These are phyloP conservation scores for Ammodytes marinus DNA, from an alignment of 2,113 vertebrate species.

Conservation along the genomic window DNA sequence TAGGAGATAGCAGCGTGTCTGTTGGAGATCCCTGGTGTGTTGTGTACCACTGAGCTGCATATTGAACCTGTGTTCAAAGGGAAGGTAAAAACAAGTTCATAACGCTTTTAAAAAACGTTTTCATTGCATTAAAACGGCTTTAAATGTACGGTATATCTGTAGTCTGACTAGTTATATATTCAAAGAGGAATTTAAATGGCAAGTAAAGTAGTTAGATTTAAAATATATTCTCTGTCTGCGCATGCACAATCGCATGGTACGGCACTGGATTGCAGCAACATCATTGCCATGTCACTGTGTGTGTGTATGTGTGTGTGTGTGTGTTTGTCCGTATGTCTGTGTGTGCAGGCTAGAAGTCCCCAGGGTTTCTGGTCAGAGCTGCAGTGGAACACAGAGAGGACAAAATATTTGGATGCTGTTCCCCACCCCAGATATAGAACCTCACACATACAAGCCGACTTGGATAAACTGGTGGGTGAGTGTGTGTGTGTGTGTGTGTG, in stretches of 20 bases:
- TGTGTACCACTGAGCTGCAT: slow-evolving; percentile 87
- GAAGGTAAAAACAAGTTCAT: slow-evolving; percentile 72
- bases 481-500: neutral
- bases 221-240: neutral
- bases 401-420: slow-evolving; percentile 86
- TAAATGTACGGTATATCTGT: neutral
- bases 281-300: slow-evolving; percentile 50
- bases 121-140: neutral
- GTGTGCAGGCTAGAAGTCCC: slow-evolving; percentile 81
- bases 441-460: slow-evolving; percentile 83
- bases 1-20: slow-evolving; percentile 74
- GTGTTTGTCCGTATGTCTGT: slow-evolving; percentile 35
- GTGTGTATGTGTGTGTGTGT: slow-evolving; percentile 3
- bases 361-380: slow-evolving; percentile 94
- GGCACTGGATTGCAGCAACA: slow-evolving; percentile 40
- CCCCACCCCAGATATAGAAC: slow-evolving; percentile 87
- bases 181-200: slow-evolving; percentile 30
- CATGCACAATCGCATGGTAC: slow-evolving; percentile 1
- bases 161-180: neutral
- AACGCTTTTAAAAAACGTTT: slow-evolving; percentile 1
- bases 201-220: slow-evolving; percentile 22
- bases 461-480: slow-evolving; percentile 78
- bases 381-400: slow-evolving; percentile 88
- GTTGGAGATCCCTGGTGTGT: slow-evolving; percentile 88
- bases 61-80: slow-evolving; percentile 87